Conservation (phyloP, 2,888 invertebrate genomes). For the Agrochola litura region DNA sequence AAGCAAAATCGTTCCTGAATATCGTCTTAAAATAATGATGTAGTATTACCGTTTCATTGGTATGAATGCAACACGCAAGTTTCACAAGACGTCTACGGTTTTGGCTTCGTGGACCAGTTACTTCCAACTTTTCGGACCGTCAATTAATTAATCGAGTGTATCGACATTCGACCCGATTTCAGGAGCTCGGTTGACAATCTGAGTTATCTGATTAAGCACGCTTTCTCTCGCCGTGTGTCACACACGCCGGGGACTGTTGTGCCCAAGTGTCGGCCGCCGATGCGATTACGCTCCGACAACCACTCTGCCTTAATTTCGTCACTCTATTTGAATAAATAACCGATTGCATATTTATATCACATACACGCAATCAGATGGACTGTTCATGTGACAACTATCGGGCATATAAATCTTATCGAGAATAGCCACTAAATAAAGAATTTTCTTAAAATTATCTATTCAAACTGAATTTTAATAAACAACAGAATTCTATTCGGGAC, state of each 20-base stretch:
- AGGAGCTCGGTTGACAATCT: slow-evolving; percentile 90
- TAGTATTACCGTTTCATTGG: slow-evolving; percentile 58
- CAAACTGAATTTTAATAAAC: slow-evolving; percentile 34
- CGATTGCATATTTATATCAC: slow-evolving; percentile 84
- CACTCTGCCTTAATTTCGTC: slow-evolving; percentile 86
- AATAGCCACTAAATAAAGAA: slow-evolving; percentile 46
- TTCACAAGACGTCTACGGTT: slow-evolving; percentile 83
- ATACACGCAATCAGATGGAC: slow-evolving; percentile 79
- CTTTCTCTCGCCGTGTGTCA: slow-evolving; percentile 88
- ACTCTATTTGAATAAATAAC: slow-evolving; percentile 88
- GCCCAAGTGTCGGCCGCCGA: slow-evolving; percentile 74
- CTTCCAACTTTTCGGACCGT: slow-evolving; percentile 86
- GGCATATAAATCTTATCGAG: slow-evolving; percentile 78
- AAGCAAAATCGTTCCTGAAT: slow-evolving; percentile 23
- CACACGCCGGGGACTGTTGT: slow-evolving; percentile 75
- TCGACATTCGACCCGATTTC: slow-evolving; percentile 90
- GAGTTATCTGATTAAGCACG: slow-evolving; percentile 90
- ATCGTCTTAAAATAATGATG: slow-evolving; percentile 53
- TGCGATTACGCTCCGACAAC: slow-evolving; percentile 80
- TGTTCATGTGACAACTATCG: slow-evolving; percentile 76
- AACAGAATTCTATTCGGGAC: slow-evolving; percentile 24
- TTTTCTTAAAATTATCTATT: slow-evolving; percentile 33
- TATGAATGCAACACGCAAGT: slow-evolving; percentile 67
- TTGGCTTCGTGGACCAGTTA: slow-evolving; percentile 85
- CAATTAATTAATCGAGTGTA: slow-evolving; percentile 90